A percentile compares a stretch with the other conserved stretches of the same genome.
phyloP scores from a whole-genome alignment of 2,888 invertebrate species.

The Drosophila neotestacea region DNA sequence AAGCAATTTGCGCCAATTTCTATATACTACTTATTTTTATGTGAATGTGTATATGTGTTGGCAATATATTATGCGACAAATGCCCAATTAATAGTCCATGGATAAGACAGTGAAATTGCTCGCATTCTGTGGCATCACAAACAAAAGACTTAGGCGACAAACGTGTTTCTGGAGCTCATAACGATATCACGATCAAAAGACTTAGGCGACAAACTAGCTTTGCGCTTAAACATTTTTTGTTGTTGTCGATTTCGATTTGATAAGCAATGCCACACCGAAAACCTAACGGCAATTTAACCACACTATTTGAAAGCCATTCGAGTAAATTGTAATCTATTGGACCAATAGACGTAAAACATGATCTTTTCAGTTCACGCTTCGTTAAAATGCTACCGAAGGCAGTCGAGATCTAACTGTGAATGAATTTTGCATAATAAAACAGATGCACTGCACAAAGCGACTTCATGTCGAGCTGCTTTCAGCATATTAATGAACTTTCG shows the following conservation, averaged over 20 bases:
- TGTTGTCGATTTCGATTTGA: conserved; percentile 21
- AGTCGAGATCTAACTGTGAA: conserved; percentile 66
- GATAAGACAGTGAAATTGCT: conserved; percentile 65
- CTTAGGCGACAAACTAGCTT: conserved; percentile 37
- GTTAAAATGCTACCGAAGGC: conserved; percentile 49
- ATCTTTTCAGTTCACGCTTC: conserved; percentile 60
- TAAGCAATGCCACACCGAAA: conserved; percentile 39
- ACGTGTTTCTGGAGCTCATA: conserved; percentile 9
- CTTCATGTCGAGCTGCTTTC: conserved; percentile 14
- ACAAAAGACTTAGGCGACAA: conserved; percentile 50
- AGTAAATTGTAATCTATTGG: conserved; percentile 60
- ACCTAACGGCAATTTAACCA: conserved; percentile 62
- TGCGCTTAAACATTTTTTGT: not conserved
- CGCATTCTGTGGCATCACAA: conserved; percentile 39
- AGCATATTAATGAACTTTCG: conserved; percentile 69
- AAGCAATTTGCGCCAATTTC: conserved; percentile 71
- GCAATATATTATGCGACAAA: conserved; percentile 58
- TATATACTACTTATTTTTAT: conserved; percentile 28
- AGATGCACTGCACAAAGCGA: conserved; percentile 33
- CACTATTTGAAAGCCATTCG: conserved; percentile 64
- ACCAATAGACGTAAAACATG: conserved; percentile 53
- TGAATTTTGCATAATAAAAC: conserved; percentile 53
- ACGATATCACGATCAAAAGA: conserved; percentile 40
- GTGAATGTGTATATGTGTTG: not conserved
- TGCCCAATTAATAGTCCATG: conserved; percentile 65